These are phyloP conservation scores for Uropetala carovei DNA, from an alignment of 2,888 invertebrate genomes.

Conservation along the genomic window DNA sequence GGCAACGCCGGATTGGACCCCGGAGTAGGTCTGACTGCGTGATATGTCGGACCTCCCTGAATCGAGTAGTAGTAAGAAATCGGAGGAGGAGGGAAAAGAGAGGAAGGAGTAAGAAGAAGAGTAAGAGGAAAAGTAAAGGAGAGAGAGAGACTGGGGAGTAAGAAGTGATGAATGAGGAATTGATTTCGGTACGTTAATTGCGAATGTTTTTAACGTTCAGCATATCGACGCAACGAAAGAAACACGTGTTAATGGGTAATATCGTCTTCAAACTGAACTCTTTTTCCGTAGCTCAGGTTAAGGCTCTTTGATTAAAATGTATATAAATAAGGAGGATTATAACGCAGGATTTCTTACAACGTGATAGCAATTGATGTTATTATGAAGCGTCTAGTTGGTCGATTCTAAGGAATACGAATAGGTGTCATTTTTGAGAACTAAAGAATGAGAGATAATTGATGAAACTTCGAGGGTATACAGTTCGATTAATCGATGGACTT, in stretches of 20 bases:
- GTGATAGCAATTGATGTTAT: too few relatives aligned
- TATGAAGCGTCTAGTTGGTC: too few relatives aligned
- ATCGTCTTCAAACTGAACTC: background rate
- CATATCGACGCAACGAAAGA: slow-evolving; percentile 7
- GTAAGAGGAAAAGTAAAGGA: background rate
- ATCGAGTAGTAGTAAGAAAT: slow-evolving; percentile 50
- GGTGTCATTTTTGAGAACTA: too few relatives aligned
- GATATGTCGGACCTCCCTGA: slow-evolving; percentile 58
- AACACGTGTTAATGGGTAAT: slow-evolving; percentile 7
- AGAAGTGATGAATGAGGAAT: slow-evolving; percentile 24
- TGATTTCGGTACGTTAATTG: slow-evolving; percentile 23
- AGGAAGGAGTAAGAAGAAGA: background rate
- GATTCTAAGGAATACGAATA: too few relatives aligned
- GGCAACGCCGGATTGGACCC: slow-evolving; percentile 23
- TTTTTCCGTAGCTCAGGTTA: too few relatives aligned
- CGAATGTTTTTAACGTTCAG: background rate
- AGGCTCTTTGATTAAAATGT: too few relatives aligned
- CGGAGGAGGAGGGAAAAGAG: background rate
- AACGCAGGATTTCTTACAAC: too few relatives aligned
- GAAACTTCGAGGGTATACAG: too few relatives aligned
- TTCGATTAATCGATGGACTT: too few relatives aligned
- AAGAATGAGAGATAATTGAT: too few relatives aligned
- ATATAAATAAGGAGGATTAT: too few relatives aligned
- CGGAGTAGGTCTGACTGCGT: background rate
- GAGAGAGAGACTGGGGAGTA: background rate